Percentiles rank a stretch among this genome's conserved stretches.
phyloP scores from a whole-genome alignment of 2,797 vertebrate genomes.

The Premnoplex brunnescens region DNA sequence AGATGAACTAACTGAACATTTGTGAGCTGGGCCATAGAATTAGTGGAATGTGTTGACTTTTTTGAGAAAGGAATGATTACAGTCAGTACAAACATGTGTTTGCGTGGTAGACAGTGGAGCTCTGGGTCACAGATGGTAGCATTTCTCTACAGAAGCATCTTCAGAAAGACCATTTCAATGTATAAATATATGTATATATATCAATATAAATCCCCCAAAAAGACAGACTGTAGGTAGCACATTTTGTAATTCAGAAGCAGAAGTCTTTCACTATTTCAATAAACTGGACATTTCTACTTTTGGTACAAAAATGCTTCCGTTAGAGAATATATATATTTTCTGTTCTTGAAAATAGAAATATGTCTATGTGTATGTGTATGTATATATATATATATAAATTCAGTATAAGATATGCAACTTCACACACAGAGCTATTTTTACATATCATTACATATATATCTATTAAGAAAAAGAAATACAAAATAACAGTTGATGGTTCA shows the following conservation, averaged over 20 bases:
- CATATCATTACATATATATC: fast-evolving
- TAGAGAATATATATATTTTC: too few relatives aligned
- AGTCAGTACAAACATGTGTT: not conserved
- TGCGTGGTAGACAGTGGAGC: not conserved
- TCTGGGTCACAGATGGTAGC: not conserved
- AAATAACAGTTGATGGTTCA: not conserved
- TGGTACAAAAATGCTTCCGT: not conserved
- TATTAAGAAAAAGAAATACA: not conserved
- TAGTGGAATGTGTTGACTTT: not conserved
- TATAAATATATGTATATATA: not conserved
- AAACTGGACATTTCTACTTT: not conserved
- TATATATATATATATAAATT: fast-evolving
- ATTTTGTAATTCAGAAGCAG: not conserved
- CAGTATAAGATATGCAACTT: not conserved
- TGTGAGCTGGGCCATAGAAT: not conserved
- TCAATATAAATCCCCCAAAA: not conserved
- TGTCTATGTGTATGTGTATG: fast-evolving
- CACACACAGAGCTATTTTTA: not conserved
- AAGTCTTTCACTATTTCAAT: not conserved
- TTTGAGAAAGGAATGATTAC: not conserved
- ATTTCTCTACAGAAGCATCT: not conserved
- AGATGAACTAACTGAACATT: not conserved
- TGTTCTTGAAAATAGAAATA: not conserved
- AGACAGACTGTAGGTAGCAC: not conserved
- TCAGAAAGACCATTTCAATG: not conserved